Percentiles rank a stretch among this genome's conserved stretches.
These are phyloP conservation scores for Erpornis zantholeuca DNA, from an alignment of 2,113 vertebrate species.

Conservation along the genomic window DNA sequence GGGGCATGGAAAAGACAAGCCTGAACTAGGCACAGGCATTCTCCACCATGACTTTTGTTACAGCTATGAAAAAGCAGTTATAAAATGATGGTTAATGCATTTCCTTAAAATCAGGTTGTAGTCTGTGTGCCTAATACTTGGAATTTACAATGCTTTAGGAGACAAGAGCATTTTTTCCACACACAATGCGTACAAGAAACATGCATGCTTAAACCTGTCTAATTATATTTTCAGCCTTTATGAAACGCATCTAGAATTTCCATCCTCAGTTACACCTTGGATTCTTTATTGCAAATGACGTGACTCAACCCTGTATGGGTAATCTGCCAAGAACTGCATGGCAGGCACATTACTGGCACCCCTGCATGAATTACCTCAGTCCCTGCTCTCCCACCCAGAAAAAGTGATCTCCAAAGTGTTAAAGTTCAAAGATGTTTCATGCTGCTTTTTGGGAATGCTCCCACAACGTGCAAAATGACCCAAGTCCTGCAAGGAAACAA, in stretches of 20 bases:
- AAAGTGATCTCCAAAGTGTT: not conserved
- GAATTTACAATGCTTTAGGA: not conserved
- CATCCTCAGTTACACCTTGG: not conserved
- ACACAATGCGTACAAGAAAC: not conserved
- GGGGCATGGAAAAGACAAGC: not conserved
- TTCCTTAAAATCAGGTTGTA: not conserved
- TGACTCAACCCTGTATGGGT: not conserved
- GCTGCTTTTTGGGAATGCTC: not conserved
- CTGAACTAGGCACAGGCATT: not conserved
- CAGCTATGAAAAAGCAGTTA: not conserved
- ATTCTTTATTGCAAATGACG: not conserved
- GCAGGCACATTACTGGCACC: not conserved
- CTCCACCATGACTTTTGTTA: not conserved
- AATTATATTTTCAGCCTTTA: constrained; percentile 4
- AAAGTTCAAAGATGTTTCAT: not conserved
- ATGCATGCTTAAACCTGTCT: not conserved
- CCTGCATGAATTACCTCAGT: not conserved
- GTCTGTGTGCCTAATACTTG: not conserved
- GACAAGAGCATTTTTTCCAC: not conserved
- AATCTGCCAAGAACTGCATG: not conserved
- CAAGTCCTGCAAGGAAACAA: not conserved
- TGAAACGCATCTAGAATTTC: not conserved
- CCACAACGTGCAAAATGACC: not conserved
- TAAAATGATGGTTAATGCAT: not conserved
- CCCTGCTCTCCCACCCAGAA: not conserved